Evolutionary conservation across 2,888 invertebrate species (phyloP).

Genomic region (Aelia acuminata): DNA sequence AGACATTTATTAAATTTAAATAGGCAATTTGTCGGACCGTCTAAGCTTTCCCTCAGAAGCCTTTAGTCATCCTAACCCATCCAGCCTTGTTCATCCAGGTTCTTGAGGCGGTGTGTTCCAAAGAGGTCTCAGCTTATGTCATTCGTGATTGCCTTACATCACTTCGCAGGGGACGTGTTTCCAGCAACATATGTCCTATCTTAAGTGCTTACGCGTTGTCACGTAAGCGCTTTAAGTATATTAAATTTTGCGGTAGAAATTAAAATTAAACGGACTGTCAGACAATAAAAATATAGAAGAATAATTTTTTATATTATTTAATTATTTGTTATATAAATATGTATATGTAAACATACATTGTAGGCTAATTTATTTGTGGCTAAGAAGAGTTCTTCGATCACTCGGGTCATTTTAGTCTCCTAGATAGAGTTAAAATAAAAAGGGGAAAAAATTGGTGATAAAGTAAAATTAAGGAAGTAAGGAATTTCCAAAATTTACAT

Average conservation of each 20-base stretch:
- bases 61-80: background rate
- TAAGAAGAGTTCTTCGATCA: too few species aligned
- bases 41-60: background rate
- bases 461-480: too few species aligned
- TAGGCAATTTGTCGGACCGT: background rate
- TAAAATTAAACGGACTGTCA: background rate
- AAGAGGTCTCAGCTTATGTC: conserved; percentile 1
- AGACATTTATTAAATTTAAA: conserved; percentile 9
- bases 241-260: background rate
- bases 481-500: too few species aligned
- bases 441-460: too few species aligned
- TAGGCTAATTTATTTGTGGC: too few species aligned
- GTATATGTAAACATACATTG: too few species aligned
- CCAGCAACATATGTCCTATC: background rate
- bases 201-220: too few species aligned
- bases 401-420: too few species aligned
- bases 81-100: background rate
- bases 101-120: background rate
- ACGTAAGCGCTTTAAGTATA: background rate
- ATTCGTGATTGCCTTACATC: conserved; percentile 5
- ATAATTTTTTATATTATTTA: too few species aligned
- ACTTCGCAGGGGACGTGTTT: background rate
- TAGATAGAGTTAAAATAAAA: too few species aligned
- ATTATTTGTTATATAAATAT: too few species aligned
- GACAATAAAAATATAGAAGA: too few species aligned